phyloP scores from a whole-genome alignment of 2,888 invertebrate genomes.

The Polia nebulosa region DNA sequence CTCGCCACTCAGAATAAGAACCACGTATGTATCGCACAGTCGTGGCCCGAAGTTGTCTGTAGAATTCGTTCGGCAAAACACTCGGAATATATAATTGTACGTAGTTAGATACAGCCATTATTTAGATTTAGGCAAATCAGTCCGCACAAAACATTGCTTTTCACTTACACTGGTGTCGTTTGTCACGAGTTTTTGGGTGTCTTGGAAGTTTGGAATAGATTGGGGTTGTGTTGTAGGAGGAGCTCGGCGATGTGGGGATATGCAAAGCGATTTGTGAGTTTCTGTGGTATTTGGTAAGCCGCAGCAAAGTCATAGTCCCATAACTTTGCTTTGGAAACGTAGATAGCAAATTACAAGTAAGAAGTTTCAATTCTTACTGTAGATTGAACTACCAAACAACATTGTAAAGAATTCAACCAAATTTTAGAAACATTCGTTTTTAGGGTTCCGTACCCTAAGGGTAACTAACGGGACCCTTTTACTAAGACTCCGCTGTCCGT shows the following conservation, averaged over 20 bases:
- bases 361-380: not conserved
- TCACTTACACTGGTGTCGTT: slow-evolving; percentile 86
- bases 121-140: slow-evolving; percentile 90
- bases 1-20: slow-evolving; percentile 29
- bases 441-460: too few relatives aligned
- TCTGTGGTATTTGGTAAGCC: not conserved
- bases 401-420: not conserved
- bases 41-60: slow-evolving; percentile 70
- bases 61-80: slow-evolving; percentile 83
- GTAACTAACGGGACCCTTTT: too few relatives aligned
- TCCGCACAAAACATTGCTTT: slow-evolving; percentile 85
- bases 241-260: slow-evolving; percentile 28
- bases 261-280: not conserved
- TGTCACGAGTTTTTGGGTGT: slow-evolving; percentile 85
- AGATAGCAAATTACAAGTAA: not conserved
- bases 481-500: too few relatives aligned
- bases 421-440: not conserved
- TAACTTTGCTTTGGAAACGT: not conserved
- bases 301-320: not conserved
- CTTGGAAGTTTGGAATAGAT: slow-evolving; percentile 65
- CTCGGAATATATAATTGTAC: slow-evolving; percentile 81
- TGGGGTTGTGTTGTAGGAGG: slow-evolving; percentile 26
- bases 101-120: slow-evolving; percentile 80
- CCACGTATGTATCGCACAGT: slow-evolving; percentile 55
- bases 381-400: not conserved